Evolutionary conservation across 1,140 invertebrate genomes (phyloP), one percentile per base, ranked within the genome.

Genomic region (Drosophila neocordata): DNA sequence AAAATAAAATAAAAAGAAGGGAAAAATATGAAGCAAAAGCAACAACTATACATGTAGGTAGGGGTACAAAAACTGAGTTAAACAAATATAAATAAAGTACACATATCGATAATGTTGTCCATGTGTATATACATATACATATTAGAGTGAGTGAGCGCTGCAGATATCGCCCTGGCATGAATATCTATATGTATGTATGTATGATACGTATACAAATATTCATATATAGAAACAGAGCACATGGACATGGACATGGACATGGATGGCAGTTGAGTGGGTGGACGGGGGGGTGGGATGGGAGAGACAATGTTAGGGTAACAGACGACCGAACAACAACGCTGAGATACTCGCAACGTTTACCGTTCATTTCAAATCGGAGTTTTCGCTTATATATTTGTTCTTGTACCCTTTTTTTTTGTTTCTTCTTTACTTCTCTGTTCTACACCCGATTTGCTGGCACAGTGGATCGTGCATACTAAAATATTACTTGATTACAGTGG

Each of bases 81-180:
- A 88, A 69, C 83, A 88, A 88, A 88, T 88, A 88, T 71, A 81
- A 88, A 88, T 88, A 89, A 87, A 64, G 64, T 70, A 65, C 53
- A 75, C 75, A 67, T 67, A 75, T 71, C 75, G 72, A 71, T 78
- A 78, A 67, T 67, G 68, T 70, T 58, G 58, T 53, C 24, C 55
- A 31, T 13, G 60, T 35, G 24, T 51, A 37, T 61, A 31, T 31
- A 61, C 35, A 35, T 62, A 58, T 53, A 59, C 18, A 34, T 56
- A 38, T 69, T 44, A 52, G 24, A 60, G 37, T 72, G 64, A 35
- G 13, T 60, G 65, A 22, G 34, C 53, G 53, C 27, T 56, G 53
- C 44, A 73, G 74, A 74, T 77, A 77, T 73, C 63, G 60, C 67
- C 48, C 34, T 11, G 63, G 35, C 24, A 51, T 41, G 63, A 55